Evolutionary conservation across 1,140 invertebrate species (phyloP).

Genomic region (Drosophila virilis): DNA sequence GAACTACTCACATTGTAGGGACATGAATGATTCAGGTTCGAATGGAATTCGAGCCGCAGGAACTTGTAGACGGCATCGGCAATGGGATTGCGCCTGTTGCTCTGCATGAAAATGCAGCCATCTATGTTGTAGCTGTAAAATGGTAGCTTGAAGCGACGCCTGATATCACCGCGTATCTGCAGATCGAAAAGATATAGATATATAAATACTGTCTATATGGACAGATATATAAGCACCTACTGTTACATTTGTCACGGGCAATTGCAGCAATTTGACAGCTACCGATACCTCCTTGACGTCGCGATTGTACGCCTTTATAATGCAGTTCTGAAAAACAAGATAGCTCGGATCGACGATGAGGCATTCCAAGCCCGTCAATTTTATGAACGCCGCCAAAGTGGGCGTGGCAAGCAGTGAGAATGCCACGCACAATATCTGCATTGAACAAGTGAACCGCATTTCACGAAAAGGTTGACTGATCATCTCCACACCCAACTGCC

Average conservation of each 20-base stretch:
- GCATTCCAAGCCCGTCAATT: not conserved
- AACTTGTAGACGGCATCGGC: slow-evolving; percentile 31
- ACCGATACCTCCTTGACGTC: not conserved
- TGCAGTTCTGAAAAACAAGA: not conserved
- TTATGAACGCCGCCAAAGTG: not conserved
- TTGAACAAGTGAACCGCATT: not conserved
- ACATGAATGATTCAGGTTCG: slow-evolving; percentile 45
- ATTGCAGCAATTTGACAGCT: not conserved
- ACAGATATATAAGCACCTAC: not conserved
- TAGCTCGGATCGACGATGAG: not conserved
- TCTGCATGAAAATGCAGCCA: not conserved
- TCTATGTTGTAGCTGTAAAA: not conserved
- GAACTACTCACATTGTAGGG: slow-evolving; percentile 39
- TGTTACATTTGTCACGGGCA: not conserved
- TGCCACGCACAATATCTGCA: not conserved
- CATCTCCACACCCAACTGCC: too few relatives aligned
- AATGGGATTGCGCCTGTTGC: slow-evolving; percentile 27
- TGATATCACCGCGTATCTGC: not conserved
- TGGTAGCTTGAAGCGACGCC: not conserved
- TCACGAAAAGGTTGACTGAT: not conserved
- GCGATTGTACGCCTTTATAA: not conserved
- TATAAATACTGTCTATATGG: not conserved
- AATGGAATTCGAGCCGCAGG: not conserved
- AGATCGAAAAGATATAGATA: not conserved
- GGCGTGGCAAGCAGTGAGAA: not conserved